These are phyloP conservation scores for Rhinolophus sinicus DNA, from an alignment of 2,113 vertebrate genomes.

Conservation along the genomic window DNA sequence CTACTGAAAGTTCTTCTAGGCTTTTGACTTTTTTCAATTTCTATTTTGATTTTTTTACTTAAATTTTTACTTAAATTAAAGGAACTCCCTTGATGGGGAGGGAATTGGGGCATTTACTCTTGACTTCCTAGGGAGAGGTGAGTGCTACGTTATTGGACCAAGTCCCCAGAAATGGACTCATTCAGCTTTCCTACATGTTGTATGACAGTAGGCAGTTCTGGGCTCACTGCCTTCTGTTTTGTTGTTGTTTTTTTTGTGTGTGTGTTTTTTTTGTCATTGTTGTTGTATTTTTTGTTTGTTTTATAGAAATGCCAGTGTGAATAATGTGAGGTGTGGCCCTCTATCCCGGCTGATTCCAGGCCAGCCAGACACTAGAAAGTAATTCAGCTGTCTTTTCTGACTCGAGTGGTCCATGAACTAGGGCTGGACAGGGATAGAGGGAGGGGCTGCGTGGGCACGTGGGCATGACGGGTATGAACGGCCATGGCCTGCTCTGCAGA, in stretches of 20 bases:
- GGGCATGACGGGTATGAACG: no score
- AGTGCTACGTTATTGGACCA: accelerated
- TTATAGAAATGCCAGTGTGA: background rate
- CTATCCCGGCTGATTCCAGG: background rate
- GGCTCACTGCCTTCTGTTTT: background rate
- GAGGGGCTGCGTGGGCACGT: background rate
- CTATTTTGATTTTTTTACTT: background rate
- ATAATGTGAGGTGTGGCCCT: background rate
- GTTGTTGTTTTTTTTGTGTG: background rate
- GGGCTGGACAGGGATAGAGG: accelerated
- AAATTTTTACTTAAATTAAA: background rate
- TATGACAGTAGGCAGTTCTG: accelerated
- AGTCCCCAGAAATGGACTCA: accelerated
- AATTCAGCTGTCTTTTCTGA: background rate
- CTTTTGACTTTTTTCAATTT: background rate
- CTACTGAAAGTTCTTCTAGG: background rate
- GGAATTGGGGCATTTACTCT: background rate
- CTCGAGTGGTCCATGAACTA: accelerated
- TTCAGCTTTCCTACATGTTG: background rate
- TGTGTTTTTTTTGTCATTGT: background rate
- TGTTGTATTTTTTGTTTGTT: background rate
- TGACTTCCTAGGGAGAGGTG: accelerated
- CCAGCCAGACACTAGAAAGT: background rate
- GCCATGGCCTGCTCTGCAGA: accelerated
- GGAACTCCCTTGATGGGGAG: background rate